Base-by-base conservation (phyloP, 2,888 invertebrate genomes). In the Anagyrus pseudococci region DNA sequence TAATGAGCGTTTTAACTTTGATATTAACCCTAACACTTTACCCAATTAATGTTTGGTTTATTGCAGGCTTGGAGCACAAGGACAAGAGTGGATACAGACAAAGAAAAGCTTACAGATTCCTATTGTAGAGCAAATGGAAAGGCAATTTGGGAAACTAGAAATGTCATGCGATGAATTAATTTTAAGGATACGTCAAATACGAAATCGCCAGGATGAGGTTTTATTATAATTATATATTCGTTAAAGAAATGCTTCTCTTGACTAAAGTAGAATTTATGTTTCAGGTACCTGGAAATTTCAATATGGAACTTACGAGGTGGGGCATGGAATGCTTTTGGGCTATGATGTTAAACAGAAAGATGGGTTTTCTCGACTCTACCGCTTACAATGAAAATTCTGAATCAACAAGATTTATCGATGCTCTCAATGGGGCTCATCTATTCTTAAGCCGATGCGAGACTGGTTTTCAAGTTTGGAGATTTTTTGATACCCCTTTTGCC, bases 121-220 rank as follows among this genome's bases (percentile, higher is more conserved):
- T 0, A 82, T 86, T 19, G 69, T 81, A 13, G 73, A 83, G 33
- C 83, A 85, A 20, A 76, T 73, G 1, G 71, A 67, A 1, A 69
- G 69, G 26, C 73, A 70, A 22, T 69, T 76, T 40, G 73, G 72
- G n/a, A 76, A 77, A 48, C 71, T 84, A 19, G 80, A 81, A 41
- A 71, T 73, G 15, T 76, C 80, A 10, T 81, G 81, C 64, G 81
- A 82, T 26, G 81, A 83, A 48, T 76, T 85, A 29, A 66, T 81
- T 1, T 72, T 73, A 41, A 85, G 86, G 72, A 79, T 89, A 52
- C 81, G 83, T 64, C 82, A 80, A 49, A 78, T 85, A 25, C 83
- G 87, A 47, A 88, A 88, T 74, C 83, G 85, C 61, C 88, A 88
- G 72, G 87, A 87, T 58, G 88, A 89, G 77, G 83, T 90, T 46